Percentiles rank a stretch among this genome's conserved stretches.
Evolutionary conservation across 1,140 invertebrate genomes (phyloP).

Genomic region (Diorhabda sublineata): DNA sequence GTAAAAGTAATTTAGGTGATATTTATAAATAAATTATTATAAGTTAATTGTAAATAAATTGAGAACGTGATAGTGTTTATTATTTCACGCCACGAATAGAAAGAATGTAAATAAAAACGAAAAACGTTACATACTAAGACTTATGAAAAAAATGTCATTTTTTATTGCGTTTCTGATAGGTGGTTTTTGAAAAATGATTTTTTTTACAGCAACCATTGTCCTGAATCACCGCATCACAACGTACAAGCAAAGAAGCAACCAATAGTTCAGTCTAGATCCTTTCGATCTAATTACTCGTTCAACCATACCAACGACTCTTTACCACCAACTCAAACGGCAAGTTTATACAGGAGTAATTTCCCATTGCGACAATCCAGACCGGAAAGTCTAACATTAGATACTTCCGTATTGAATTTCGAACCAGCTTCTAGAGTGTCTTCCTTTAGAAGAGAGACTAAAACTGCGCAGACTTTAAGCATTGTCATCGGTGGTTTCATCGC

Average conservation of each 20-base stretch:
- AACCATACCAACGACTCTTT: slow-evolving; percentile 29
- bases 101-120: no score
- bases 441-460: slow-evolving; percentile 73
- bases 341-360: slow-evolving; percentile 36
- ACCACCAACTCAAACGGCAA: slow-evolving; percentile 29
- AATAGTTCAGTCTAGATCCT: slow-evolving; percentile 13
- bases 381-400: slow-evolving; percentile 40
- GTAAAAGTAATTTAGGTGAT: no score
- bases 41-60: no score
- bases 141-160: no score
- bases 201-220: slow-evolving; percentile 25
- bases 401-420: slow-evolving; percentile 41
- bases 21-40: no score
- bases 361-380: slow-evolving; percentile 32
- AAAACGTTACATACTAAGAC: no score
- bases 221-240: slow-evolving; percentile 17
- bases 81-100: no score
- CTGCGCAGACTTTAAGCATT: slow-evolving; percentile 84
- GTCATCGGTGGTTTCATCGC: slow-evolving; percentile 89
- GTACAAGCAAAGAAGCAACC: slow-evolving; percentile 18
- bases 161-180: no score
- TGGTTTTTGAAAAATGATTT: no score
- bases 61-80: no score
- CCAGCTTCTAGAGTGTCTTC: slow-evolving; percentile 57
- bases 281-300: slow-evolving; percentile 36